Evolutionary conservation across 2,797 vertebrate genomes (phyloP).

Genomic region (Aselliscus stoliczkanus): DNA sequence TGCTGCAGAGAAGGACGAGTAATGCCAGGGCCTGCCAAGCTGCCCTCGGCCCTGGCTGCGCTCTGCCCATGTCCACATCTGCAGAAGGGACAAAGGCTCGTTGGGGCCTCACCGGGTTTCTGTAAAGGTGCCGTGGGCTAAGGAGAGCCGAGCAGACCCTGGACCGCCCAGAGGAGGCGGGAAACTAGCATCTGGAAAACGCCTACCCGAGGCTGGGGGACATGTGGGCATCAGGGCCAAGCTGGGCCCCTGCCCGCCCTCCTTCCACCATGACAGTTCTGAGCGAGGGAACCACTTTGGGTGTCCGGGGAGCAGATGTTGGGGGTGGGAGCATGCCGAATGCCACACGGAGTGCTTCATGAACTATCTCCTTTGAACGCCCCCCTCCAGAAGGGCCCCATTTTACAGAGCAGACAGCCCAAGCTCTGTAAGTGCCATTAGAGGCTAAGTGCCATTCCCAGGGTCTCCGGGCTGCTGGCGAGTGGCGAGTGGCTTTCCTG

Average conservation of each 20-base stretch:
- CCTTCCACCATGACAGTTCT: accelerated
- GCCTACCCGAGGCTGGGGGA: neutral
- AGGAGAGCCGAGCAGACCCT: neutral
- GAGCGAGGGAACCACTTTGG: neutral
- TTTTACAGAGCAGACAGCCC: neutral
- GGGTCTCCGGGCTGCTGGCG: neutral
- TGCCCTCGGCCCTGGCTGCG: neutral
- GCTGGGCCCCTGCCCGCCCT: accelerated
- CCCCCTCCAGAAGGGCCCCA: neutral
- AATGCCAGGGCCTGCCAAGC: accelerated
- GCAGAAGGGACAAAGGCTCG: accelerated
- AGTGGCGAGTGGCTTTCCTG: neutral
- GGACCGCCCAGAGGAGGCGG: accelerated
- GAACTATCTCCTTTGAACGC: accelerated
- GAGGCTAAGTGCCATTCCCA: accelerated
- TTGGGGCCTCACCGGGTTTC: accelerated
- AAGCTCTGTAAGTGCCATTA: accelerated
- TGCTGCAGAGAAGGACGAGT: neutral
- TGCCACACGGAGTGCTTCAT: accelerated
- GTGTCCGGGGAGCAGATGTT: accelerated
- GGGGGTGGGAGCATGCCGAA: neutral
- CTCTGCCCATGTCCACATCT: neutral
- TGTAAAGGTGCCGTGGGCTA: neutral
- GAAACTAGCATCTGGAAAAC: neutral
- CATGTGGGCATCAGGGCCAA: too few relatives aligned